Evolutionary conservation across 2,888 invertebrate species (phyloP).

Genomic region (Pristionchus japonicus): DNA sequence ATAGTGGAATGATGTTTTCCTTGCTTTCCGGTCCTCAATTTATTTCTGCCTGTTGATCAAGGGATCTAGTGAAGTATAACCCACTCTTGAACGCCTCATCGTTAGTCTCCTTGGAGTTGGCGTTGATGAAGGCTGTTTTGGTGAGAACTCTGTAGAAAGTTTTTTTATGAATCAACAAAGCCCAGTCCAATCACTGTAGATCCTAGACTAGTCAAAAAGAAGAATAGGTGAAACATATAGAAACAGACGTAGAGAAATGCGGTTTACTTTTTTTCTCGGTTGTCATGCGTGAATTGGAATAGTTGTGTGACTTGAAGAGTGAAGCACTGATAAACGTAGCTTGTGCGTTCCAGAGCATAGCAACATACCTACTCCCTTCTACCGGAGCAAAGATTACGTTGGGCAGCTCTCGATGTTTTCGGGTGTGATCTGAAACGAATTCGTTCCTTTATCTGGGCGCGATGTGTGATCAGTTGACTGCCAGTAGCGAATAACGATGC

Average conservation of each 20-base stretch:
- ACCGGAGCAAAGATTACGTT: constrained; percentile 54
- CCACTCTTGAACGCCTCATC: constrained; percentile 46
- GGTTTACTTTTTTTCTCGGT: no score
- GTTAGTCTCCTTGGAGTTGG: constrained; percentile 42
- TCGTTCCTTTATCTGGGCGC: no score
- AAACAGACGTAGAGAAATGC: not conserved
- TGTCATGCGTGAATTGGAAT: not conserved
- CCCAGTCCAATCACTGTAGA: not conserved
- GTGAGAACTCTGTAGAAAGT: constrained; percentile 35
- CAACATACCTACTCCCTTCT: constrained; percentile 49
- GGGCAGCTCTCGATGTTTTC: constrained; percentile 32
- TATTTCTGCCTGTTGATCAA: no score
- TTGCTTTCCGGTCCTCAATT: no score
- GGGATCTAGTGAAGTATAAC: not conserved
- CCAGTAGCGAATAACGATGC: not conserved
- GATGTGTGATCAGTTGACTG: not conserved
- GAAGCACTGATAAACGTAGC: no score
- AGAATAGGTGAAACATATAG: not conserved
- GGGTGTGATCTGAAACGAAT: not conserved
- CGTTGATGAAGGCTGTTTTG: constrained; percentile 41
- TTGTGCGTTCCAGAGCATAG: no score
- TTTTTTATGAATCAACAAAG: not conserved
- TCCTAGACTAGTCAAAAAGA: not conserved
- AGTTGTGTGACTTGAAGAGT: not conserved
- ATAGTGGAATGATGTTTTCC: no score